A percentile compares a stretch with the other conserved stretches of the same genome.
Evolutionary conservation across 2,797 vertebrate species (phyloP).

Genomic region (Buphagus erythrorhynchus): DNA sequence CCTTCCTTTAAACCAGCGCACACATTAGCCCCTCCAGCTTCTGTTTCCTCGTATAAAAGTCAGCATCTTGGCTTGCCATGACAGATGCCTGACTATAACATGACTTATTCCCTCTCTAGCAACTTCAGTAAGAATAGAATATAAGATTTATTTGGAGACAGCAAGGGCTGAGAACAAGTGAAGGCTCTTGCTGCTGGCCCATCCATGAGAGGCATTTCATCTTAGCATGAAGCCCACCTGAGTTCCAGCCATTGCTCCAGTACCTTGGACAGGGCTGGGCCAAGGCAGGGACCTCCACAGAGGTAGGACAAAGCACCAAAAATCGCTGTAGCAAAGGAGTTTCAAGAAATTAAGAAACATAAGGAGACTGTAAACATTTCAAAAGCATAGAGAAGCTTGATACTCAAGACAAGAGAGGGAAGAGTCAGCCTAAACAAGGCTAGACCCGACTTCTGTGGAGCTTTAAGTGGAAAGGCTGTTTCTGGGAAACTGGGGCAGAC

Average conservation of each 20-base stretch:
- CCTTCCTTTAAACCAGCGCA: accelerated
- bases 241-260: background rate
- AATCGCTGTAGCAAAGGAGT: background rate
- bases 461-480: background rate
- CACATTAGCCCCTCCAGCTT: background rate
- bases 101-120: background rate
- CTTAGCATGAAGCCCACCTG: accelerated
- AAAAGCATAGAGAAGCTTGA: background rate
- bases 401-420: background rate
- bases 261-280: slow-evolving; percentile 27
- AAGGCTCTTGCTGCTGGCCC: background rate
- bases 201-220: background rate
- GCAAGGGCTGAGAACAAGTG: background rate
- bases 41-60: background rate
- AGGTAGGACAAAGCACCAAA: accelerated
- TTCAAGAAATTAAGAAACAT: background rate
- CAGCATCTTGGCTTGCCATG: background rate
- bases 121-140: background rate
- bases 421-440: background rate
- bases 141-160: background rate
- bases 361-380: background rate
- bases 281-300: background rate
- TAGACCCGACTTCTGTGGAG: background rate
- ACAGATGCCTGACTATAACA: background rate
- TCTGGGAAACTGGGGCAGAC: background rate